Conservation (phyloP, 2,113 vertebrate genomes). For the Psephotus haematonotus region DNA sequence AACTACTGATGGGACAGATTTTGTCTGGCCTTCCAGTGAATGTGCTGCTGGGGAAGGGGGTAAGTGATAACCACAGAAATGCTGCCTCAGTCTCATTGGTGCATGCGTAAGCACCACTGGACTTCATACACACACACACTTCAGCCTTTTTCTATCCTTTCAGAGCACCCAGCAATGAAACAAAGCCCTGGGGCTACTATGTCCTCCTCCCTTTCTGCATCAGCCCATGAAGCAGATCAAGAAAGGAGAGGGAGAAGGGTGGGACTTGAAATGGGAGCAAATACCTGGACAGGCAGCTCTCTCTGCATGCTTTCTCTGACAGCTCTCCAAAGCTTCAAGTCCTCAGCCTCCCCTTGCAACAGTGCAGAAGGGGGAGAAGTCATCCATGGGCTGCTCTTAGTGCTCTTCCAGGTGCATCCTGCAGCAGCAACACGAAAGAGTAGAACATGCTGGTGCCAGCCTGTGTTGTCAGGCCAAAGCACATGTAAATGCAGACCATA, state of each 20-base stretch:
- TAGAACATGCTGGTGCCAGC: background rate
- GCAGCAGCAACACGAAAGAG: background rate
- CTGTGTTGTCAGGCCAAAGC: background rate
- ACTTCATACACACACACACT: rapidly evolving
- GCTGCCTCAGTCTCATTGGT: background rate
- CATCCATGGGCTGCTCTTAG: background rate
- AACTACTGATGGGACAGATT: background rate
- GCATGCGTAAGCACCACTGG: background rate
- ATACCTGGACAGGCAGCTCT: background rate
- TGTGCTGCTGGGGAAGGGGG: background rate
- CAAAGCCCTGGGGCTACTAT: background rate
- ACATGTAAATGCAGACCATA: background rate
- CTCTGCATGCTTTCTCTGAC: background rate
- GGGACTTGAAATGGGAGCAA: background rate
- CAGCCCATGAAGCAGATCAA: background rate
- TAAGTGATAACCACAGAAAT: background rate
- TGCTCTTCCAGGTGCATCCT: background rate
- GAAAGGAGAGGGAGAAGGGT: background rate
- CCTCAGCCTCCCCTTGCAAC: background rate
- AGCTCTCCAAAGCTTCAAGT: background rate
- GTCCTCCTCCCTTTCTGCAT: background rate
- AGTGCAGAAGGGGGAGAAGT: rapidly evolving
- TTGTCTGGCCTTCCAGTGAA: background rate
- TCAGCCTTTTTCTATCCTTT: background rate
- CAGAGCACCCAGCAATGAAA: background rate